Base-by-base conservation (phyloP, 2,113 vertebrate species). In the Percopsis transmontana region DNA sequence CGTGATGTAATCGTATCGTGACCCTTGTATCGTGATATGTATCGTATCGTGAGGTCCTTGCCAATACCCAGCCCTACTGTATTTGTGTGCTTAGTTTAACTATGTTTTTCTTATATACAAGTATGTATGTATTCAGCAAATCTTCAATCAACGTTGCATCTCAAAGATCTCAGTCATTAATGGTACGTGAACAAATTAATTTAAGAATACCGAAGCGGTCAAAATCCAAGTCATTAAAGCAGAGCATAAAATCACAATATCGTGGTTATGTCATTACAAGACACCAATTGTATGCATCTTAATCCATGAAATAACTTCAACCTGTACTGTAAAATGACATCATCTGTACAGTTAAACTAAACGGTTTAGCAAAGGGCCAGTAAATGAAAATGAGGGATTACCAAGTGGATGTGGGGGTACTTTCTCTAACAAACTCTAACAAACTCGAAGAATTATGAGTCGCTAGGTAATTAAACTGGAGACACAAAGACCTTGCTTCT, bases 361-460 rank as follows among this genome's bases (percentile, higher is more conserved):
- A 8, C n/a, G 0, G 19, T 51, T 51, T 51, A 18, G 19, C 7
- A 51, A 5, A 20, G 10, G 19, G 7, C 11, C n/a, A 51, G n/a
- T 51, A 18, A 51, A 19, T 9, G 19, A 27, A 16, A 53, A 27
- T 21, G 0, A 11, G 13, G 7, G 23, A 44, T 33, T 8, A 39
- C 47, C 18, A 53, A 53, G 18, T 55, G 67, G 38, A 2, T 8
- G 9, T 15, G 3, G 18, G 50, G 3, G 4, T 33, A 33, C 27
- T 47, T 47, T 47, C 13, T 47, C 13, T 16, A 47, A 47, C 14
- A n/a, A 33, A 56, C 67, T 54, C 50, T 19, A 62, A 58, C 62
- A 74, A 80, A 71, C 68, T 76, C 57, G 51, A 72, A 70, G 65
- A 20, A 59, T 60, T 56, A 23, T 68, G 27, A 71, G 82, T 75